Evolutionary conservation across 2,888 invertebrate species (phyloP).

Genomic region (Halictus ligatus): DNA sequence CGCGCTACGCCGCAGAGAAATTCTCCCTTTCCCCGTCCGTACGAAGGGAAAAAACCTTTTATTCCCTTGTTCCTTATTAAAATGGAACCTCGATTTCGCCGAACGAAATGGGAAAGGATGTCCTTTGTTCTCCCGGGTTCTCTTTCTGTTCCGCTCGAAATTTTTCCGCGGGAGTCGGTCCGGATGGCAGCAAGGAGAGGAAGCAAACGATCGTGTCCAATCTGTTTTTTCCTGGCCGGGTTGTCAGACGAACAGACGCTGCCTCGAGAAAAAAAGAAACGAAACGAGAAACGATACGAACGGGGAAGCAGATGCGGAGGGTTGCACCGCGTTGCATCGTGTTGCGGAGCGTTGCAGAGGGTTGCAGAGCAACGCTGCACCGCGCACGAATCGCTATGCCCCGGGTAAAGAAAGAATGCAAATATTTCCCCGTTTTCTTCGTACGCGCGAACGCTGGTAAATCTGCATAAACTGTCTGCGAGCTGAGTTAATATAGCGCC

Average conservation of each 20-base stretch:
- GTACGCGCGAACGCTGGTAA: neutral
- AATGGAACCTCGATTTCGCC: conserved; percentile 19
- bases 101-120: conserved; percentile 9
- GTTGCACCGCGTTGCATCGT: neutral
- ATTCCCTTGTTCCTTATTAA: conserved; percentile 42
- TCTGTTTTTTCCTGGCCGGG: neutral
- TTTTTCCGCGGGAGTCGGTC: neutral
- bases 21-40: neutral
- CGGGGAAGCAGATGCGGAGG: neutral
- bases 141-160: neutral
- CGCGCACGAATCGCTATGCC: neutral
- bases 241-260: neutral
- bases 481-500: conserved; percentile 37
- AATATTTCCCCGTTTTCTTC: neutral
- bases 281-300: neutral
- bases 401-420: neutral
- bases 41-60: conserved; percentile 8
- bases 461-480: conserved; percentile 33
- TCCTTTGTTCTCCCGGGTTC: neutral
- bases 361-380: neutral
- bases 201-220: neutral
- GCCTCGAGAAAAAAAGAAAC: neutral
- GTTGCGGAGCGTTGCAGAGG: neutral
- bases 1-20: conserved; percentile 1
- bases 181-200: neutral